Evolutionary conservation across 2,113 vertebrate genomes (phyloP).

Genomic region (Gallinago paraguaiae): DNA sequence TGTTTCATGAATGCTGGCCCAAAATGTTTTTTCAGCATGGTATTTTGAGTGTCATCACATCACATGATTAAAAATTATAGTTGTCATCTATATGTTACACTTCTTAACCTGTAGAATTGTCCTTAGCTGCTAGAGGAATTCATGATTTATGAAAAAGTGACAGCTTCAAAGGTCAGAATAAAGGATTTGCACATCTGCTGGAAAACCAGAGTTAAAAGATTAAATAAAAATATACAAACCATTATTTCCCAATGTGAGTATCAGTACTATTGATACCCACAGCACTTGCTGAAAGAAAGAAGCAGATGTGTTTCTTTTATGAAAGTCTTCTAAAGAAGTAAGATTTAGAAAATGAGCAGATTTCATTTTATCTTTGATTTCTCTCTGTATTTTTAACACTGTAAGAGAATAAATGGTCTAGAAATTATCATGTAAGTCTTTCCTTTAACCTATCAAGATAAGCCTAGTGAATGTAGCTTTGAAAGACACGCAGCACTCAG

Average conservation of each 20-base stretch:
- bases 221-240: background rate
- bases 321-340: background rate
- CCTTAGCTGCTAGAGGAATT: background rate
- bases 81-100: background rate
- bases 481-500: background rate
- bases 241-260: background rate
- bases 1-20: background rate
- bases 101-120: background rate
- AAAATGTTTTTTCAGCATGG: background rate
- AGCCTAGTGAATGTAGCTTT: background rate
- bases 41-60: background rate
- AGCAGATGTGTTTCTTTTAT: background rate
- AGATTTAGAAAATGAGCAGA: background rate
- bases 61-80: background rate
- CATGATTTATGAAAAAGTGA: background rate
- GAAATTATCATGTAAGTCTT: background rate
- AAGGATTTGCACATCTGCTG: background rate
- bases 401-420: background rate
- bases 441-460: background rate
- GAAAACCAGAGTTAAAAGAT: background rate
- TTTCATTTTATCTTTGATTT: background rate
- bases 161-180: background rate
- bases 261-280: background rate
- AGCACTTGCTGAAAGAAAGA: constrained; percentile 18
- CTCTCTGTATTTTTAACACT: background rate